A percentile compares a stretch with the other conserved stretches of the same genome.
Conservation (phyloP, 2,113 vertebrate species). For the Chlorocebus sabaeus region DNA sequence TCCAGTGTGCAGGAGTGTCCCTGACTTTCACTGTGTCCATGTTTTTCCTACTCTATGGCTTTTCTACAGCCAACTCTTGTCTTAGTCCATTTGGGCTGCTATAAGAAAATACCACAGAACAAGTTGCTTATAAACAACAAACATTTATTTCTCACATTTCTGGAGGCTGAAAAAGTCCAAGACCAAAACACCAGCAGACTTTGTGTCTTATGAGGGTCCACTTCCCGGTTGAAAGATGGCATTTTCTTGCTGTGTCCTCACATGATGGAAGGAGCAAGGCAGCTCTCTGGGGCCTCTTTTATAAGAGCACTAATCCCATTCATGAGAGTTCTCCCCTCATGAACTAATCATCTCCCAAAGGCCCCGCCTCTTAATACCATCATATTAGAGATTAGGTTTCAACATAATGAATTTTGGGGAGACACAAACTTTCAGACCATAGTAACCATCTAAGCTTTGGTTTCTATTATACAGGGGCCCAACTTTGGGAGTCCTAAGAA, state of each 20-base stretch:
- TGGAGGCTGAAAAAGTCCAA: neutral
- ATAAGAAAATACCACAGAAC: neutral
- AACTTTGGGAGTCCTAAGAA: neutral
- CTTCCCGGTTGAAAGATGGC: neutral
- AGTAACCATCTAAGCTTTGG: neutral
- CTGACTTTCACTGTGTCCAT: neutral
- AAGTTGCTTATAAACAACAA: neutral
- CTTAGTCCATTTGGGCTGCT: neutral
- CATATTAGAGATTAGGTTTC: neutral
- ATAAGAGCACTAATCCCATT: neutral
- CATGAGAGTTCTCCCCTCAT: neutral
- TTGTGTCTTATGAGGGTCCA: neutral
- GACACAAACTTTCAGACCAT: neutral
- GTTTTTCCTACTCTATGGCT: neutral
- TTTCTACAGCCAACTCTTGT: neutral
- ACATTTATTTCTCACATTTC: neutral
- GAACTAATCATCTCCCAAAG: neutral
- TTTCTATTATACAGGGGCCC: constrained; percentile 1
- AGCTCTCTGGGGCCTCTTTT: neutral
- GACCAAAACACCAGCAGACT: neutral
- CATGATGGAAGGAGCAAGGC: neutral
- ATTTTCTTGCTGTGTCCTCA: neutral
- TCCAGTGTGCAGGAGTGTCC: neutral
- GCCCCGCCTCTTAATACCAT: neutral
- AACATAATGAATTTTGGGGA: neutral